Conservation (phyloP, 30 jellyfish, hydroid and myxozoan genomes). For the Haliclystus octoradiatus region DNA sequence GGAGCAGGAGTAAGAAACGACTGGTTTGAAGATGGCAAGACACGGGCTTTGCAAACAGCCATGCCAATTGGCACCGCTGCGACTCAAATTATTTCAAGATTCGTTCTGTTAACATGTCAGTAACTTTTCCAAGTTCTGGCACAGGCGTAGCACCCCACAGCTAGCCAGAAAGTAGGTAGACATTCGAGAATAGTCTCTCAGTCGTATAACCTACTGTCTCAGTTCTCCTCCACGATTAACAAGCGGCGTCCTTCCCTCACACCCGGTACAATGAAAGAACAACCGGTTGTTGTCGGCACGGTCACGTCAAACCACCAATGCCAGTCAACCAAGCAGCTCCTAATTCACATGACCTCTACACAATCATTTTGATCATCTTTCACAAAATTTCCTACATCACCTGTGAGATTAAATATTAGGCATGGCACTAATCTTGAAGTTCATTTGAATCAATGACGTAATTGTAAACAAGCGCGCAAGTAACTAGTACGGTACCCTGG, state of each 20-base stretch:
- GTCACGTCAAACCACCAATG: too few relatives aligned
- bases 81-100: neutral
- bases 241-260: neutral
- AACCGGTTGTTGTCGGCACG: too few relatives aligned
- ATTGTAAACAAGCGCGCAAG: too few relatives aligned
- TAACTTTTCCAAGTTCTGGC: neutral
- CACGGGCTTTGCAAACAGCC: conserved; percentile 98
- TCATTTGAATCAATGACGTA: too few relatives aligned
- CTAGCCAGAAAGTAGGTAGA: neutral
- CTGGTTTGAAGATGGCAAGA: conserved; percentile 53
- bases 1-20: conserved; percentile 40
- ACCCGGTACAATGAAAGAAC: neutral
- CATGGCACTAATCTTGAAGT: too few relatives aligned
- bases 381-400: too few relatives aligned
- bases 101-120: neutral
- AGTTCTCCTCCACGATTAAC: neutral
- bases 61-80: conserved; percentile 15
- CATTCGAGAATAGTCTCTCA: neutral
- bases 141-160: neutral
- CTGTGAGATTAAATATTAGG: too few relatives aligned
- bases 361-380: too few relatives aligned
- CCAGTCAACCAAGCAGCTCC: too few relatives aligned
- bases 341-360: too few relatives aligned
- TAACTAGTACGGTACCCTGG: too few relatives aligned
- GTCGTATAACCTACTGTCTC: neutral